Evolutionary conservation across 2,113 vertebrate genomes (phyloP), one percentile per base, ranked within the genome.

Genomic region (Podilymbus podiceps): DNA sequence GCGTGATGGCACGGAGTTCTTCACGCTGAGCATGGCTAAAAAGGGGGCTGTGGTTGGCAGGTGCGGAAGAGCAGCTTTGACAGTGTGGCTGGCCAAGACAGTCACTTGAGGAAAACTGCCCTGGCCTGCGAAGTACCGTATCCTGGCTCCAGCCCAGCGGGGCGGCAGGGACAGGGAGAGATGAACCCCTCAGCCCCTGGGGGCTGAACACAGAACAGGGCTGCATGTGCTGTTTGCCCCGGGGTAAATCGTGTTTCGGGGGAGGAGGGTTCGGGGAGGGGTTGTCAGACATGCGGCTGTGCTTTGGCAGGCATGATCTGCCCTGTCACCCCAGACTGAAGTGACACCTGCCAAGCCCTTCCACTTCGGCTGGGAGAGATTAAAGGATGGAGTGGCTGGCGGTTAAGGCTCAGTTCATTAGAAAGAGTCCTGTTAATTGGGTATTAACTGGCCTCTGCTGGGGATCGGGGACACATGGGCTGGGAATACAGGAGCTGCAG

Each of bases 401-500:
- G 12, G 94, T 68, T 90, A 81, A 86, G 68, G 86, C 90, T 93
- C 76, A 53, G 96, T 96, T 97, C 95, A 76, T 97, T 96, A 97
- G 92, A 73, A 90, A 91, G 76, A 95, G 83, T 84, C 80, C 95
- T 69, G 94, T 97, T 97, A 97, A 97, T 97, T 97, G 96, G 97
- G 94, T 95, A 95, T 97, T 95, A 97, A 90, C 85, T 64, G 88
- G 95, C 88, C 97, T 96, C 97, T 96, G 96, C 76, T 94, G 97
- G 94, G 90, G 95, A 94, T 60, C 72, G 7, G 80, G 95, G 96
- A 97, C 96, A 97, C 96, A 95, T 92, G 97, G 93, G 88, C 92
- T 96, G 96, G 95, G 96, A 96, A 94, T 95, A 96, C 40, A 77
- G 95, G 95, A 93, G 88, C 95, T 89, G 94, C 58, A 16, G 90